Conservation (phyloP, 2,888 invertebrate genomes). For the Melanostoma scalare region DNA sequence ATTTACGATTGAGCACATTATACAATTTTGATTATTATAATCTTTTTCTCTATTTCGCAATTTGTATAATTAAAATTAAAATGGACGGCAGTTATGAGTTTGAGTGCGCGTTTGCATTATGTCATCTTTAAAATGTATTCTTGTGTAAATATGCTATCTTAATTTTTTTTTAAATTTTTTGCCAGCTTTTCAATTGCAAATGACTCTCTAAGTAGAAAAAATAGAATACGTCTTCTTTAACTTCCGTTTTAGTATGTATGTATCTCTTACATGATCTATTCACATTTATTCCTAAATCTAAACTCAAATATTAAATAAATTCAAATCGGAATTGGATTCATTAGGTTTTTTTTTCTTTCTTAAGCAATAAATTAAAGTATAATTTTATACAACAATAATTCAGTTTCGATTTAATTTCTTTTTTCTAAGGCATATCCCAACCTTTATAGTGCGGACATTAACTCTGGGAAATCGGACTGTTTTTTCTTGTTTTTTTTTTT, state of each 20-base stretch:
- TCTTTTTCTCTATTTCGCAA: conserved; percentile 68
- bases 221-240: conserved; percentile 38
- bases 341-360: conserved; percentile 30
- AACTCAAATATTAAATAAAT: conserved; percentile 56
- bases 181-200: conserved; percentile 73
- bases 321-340: conserved; percentile 39
- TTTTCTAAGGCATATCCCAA: conserved; percentile 43
- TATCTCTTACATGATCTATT: conserved; percentile 48
- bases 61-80: conserved; percentile 40
- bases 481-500: conserved; percentile 12
- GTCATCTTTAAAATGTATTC: conserved; percentile 58
- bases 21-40: conserved; percentile 43
- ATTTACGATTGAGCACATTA: conserved; percentile 72
- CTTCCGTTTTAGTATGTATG: conserved; percentile 35
- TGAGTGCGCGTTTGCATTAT: conserved; percentile 60
- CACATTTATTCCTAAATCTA: conserved; percentile 54
- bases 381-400: conserved; percentile 40
- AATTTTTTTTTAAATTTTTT: conserved; percentile 54
- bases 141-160: conserved; percentile 73
- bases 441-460: conserved; percentile 64
- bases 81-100: conserved; percentile 64
- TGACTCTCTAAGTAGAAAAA: conserved; percentile 68
- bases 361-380: conserved; percentile 26
- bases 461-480: conserved; percentile 1
- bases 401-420: conserved; percentile 14